These are phyloP conservation scores for Eumaeus atala DNA, from an alignment of 1,140 invertebrate species.

Conservation along the genomic window DNA sequence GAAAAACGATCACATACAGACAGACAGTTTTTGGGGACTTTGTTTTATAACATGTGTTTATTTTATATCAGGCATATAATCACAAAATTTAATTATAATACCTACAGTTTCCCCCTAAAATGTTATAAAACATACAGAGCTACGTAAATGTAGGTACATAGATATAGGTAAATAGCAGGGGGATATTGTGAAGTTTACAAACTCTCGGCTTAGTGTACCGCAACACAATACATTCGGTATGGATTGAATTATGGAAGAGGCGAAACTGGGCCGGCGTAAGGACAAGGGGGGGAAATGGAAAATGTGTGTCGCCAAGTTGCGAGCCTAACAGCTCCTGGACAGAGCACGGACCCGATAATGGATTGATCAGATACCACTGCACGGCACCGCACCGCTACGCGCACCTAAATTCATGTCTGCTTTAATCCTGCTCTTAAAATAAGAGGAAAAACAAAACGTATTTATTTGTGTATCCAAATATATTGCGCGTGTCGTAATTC, in stretches of 20 bases:
- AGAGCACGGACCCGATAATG: conserved; percentile 49
- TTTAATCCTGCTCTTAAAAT: conserved; percentile 15
- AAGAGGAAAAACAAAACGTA: too few relatives aligned
- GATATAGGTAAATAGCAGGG: too few relatives aligned
- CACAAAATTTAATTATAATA: too few relatives aligned
- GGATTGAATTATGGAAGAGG: conserved; percentile 61
- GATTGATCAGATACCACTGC: conserved; percentile 63
- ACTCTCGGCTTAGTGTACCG: conserved; percentile 15
- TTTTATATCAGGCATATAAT: too few relatives aligned
- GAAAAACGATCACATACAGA: too few relatives aligned
- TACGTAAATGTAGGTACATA: too few relatives aligned
- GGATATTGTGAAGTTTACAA: conserved; percentile 7
- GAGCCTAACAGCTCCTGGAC: conserved; percentile 55
- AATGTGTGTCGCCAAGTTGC: conserved; percentile 64
- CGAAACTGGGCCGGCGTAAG: conserved; percentile 47
- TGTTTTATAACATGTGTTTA: too few relatives aligned
- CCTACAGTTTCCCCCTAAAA: too few relatives aligned
- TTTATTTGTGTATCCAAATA: conserved; percentile 8
- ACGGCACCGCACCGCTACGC: conserved; percentile 16
- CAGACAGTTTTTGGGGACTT: too few relatives aligned
- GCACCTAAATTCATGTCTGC: conserved; percentile 24
- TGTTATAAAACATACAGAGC: too few relatives aligned
- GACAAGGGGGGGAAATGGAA: conserved; percentile 62
- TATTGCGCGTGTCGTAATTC: conserved; percentile 1
- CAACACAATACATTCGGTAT: conserved; percentile 55